Evolutionary conservation across 2,797 vertebrate genomes (phyloP).

Genomic region (Prunella strophiata): DNA sequence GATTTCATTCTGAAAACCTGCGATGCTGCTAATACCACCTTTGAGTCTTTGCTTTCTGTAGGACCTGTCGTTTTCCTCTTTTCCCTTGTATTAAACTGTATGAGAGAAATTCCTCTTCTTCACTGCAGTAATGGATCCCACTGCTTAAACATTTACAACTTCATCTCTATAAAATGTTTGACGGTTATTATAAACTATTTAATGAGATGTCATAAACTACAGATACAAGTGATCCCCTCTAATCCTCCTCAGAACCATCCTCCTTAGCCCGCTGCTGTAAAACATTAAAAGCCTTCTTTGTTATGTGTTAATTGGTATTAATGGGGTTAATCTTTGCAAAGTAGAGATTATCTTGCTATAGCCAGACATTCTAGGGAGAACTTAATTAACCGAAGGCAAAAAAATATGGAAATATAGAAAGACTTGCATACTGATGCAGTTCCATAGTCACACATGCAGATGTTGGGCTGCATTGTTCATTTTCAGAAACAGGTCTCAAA

Average conservation of each 20-base stretch:
- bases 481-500: background rate
- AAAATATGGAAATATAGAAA: background rate
- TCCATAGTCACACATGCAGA: background rate
- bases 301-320: constrained; percentile 62
- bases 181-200: constrained; percentile 14
- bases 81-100: background rate
- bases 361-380: constrained; percentile 26
- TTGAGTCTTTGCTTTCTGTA: background rate
- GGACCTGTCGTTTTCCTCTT: background rate
- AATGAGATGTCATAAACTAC: constrained; percentile 26
- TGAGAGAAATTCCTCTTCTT: background rate
- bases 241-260: constrained; percentile 3
- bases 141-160: constrained; percentile 12
- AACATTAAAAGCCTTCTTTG: constrained; percentile 46
- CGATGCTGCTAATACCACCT: background rate
- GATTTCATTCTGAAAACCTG: background rate
- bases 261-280: constrained; percentile 10
- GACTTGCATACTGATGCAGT: background rate
- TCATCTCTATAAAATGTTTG: constrained; percentile 6
- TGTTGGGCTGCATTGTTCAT: background rate
- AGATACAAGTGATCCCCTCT: constrained; percentile 17
- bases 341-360: constrained; percentile 60
- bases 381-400: constrained; percentile 30
- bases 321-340: constrained; percentile 62
- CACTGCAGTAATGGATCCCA: background rate